Conservation (phyloP, 2,797 vertebrate genomes). For the Sternarchorhynchus goeldii region DNA sequence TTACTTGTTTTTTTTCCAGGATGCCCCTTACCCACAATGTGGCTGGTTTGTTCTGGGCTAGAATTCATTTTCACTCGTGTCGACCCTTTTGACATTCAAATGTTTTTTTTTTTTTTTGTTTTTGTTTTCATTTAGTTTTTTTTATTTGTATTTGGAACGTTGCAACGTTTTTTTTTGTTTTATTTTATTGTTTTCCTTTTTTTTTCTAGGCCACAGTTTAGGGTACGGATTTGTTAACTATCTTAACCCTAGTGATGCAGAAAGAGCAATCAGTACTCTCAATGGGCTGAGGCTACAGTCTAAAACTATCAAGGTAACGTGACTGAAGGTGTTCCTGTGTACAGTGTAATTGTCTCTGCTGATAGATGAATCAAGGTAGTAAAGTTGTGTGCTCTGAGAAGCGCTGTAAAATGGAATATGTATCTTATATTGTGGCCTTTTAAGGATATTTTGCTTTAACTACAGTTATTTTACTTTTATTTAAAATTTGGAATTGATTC, state of each 20-base stretch:
- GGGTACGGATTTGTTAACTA: conserved; percentile 99
- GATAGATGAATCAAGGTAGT: conserved; percentile 66
- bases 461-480: background rate
- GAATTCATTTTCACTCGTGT: conserved; percentile 46
- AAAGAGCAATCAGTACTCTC: conserved; percentile 99
- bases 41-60: background rate
- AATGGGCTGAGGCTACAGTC: conserved; percentile 99
- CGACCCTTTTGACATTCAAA: conserved; percentile 55
- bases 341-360: conserved; percentile 74
- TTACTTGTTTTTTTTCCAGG: background rate
- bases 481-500: background rate
- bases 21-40: background rate
- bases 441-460: background rate
- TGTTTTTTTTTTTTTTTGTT: conserved; percentile 76
- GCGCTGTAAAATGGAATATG: too few relatives aligned
- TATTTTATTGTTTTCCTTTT: conserved; percentile 67
- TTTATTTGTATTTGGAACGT: conserved; percentile 71
- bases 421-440: conserved; percentile 31
- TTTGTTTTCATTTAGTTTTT: conserved; percentile 75
- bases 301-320: conserved; percentile 99
- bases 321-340: conserved; percentile 79
- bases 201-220: conserved; percentile 89
- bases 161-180: conserved; percentile 59
- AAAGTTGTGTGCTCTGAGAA: too few relatives aligned
- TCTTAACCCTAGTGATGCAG: conserved; percentile 97